Conservation (phyloP, 2,113 vertebrate species). For the Lophotis ruficrista region DNA sequence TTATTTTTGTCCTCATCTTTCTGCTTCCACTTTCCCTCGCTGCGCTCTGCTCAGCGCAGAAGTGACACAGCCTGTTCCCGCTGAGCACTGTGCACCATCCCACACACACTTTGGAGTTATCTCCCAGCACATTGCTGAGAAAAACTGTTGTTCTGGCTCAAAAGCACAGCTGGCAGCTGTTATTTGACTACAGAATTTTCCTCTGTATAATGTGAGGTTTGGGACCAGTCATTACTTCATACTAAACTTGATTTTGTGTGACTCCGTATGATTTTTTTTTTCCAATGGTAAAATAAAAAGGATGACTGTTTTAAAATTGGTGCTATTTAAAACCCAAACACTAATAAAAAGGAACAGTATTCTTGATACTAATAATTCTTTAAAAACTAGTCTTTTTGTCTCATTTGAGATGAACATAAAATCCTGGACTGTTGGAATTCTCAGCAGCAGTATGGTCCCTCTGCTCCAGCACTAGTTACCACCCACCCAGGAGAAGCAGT, state of each 20-base stretch:
- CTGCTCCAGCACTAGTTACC: background rate
- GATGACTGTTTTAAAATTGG: background rate
- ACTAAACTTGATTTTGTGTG: background rate
- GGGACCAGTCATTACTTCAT: background rate
- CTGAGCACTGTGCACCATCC: background rate
- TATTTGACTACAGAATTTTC: slow-evolving; percentile 3
- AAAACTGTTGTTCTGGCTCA: slow-evolving; percentile 38
- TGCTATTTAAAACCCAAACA: background rate
- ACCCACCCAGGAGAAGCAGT: background rate
- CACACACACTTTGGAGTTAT: background rate
- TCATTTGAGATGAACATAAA: background rate
- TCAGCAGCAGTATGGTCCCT: background rate
- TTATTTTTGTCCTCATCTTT: background rate
- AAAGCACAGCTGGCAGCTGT: slow-evolving; percentile 29
- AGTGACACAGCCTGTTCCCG: background rate
- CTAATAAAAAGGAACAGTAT: background rate
- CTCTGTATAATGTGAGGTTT: background rate
- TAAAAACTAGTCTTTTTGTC: background rate
- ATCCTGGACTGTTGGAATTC: background rate
- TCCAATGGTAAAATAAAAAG: background rate
- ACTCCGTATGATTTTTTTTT: background rate
- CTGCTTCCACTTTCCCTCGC: fast-evolving
- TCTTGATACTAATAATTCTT: background rate
- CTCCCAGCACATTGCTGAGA: background rate
- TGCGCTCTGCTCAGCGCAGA: background rate